Evolutionary conservation across 2,113 vertebrate species (phyloP).

Genomic region (Holacanthus passer): DNA sequence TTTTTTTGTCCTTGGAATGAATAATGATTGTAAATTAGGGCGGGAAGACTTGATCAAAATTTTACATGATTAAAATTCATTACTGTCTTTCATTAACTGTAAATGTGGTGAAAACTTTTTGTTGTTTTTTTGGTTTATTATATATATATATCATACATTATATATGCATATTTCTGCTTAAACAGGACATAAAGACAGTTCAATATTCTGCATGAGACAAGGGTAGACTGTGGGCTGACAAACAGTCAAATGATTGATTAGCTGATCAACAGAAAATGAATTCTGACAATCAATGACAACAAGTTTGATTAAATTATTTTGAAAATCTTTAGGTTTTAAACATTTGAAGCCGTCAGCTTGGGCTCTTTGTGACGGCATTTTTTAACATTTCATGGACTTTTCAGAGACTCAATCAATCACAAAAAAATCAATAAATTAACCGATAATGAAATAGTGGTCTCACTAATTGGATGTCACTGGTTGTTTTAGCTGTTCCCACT

Average conservation of each 20-base stretch:
- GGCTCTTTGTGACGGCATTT: background rate
- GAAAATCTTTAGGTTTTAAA: background rate
- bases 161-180: background rate
- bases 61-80: background rate
- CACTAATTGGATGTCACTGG: background rate
- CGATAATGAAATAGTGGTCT: background rate
- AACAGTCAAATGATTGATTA: background rate
- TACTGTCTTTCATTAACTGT: background rate
- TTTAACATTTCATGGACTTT: background rate
- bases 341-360: background rate
- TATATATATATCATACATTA: no score
- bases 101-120: background rate
- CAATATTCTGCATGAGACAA: background rate
- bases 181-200: background rate
- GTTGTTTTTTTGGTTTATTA: background rate
- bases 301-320: background rate
- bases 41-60: background rate
- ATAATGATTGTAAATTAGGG: background rate
- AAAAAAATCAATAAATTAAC: background rate
- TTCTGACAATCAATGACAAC: background rate
- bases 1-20: background rate
- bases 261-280: background rate
- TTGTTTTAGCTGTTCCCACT: background rate
- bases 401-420: background rate
- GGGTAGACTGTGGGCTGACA: background rate